phyloP scores from a whole-genome alignment of 2,113 vertebrate species.

The Upupa epops region DNA sequence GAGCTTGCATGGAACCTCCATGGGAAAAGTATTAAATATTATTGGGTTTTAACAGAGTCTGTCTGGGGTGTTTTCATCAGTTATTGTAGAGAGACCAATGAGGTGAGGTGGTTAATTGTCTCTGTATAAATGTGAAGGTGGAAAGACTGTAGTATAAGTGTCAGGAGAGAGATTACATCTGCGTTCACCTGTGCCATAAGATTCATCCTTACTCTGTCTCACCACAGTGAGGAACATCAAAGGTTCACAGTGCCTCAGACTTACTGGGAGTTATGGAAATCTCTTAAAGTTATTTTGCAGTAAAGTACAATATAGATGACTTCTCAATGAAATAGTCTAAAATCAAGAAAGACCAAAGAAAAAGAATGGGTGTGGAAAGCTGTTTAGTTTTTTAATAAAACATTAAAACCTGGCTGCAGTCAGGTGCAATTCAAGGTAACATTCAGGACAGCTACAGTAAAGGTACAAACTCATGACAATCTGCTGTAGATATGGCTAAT shows the following conservation, averaged over 20 bases:
- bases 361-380: not conserved
- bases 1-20: not conserved
- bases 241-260: not conserved
- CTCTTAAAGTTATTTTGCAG: not conserved
- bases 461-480: not conserved
- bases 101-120: not conserved
- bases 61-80: not conserved
- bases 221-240: not conserved
- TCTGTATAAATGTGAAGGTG: not conserved
- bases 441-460: not conserved
- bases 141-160: not conserved
- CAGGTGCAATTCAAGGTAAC: not conserved
- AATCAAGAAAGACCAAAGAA: not conserved
- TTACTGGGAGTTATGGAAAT: not conserved
- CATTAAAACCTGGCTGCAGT: not conserved
- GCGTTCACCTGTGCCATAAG: not conserved
- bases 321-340: not conserved
- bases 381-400: not conserved
- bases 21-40: not conserved
- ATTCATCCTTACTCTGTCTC: not conserved
- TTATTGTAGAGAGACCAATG: not conserved
- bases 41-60: not conserved
- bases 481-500: not conserved
- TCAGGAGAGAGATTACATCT: not conserved
- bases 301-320: not conserved